Evolutionary conservation across 2,888 invertebrate genomes (phyloP).

Genomic region (Oscheius sp.): DNA sequence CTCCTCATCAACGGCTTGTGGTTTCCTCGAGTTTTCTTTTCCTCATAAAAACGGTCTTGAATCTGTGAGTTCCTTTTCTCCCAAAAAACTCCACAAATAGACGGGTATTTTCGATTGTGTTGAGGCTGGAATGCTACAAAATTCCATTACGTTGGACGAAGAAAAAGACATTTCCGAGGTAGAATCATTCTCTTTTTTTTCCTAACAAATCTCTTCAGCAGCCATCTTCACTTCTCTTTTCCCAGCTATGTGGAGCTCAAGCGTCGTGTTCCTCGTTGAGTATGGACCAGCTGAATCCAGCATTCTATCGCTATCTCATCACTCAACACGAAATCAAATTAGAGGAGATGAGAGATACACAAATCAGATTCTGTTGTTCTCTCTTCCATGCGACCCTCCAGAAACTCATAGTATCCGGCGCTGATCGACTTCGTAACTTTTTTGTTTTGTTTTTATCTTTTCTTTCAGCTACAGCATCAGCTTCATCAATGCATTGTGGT

Average conservation of each 20-base stretch:
- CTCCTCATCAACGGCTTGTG: constrained; percentile 50
- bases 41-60: constrained; percentile 27
- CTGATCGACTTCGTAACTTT: constrained; percentile 39
- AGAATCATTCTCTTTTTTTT: not conserved
- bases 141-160: no score
- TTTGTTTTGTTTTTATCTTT: not conserved
- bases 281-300: constrained; percentile 43
- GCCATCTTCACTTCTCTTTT: constrained; percentile 23
- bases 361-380: constrained; percentile 49
- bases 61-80: constrained; percentile 1
- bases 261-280: constrained; percentile 39
- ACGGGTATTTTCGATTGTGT: constrained; percentile 53
- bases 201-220: not conserved
- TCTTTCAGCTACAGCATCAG: constrained; percentile 36
- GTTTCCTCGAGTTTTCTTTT: constrained; percentile 43
- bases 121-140: constrained; percentile 43
- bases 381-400: constrained; percentile 52
- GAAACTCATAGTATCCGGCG: constrained; percentile 41
- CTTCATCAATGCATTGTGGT: constrained; percentile 45
- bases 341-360: constrained; percentile 34
- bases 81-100: not conserved
- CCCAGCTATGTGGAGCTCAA: constrained; percentile 46
- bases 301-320: constrained; percentile 45
- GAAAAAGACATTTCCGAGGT: not conserved
- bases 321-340: constrained; percentile 43